Conservation (phyloP, 2,797 vertebrate species). For the Pteropus rufus region DNA sequence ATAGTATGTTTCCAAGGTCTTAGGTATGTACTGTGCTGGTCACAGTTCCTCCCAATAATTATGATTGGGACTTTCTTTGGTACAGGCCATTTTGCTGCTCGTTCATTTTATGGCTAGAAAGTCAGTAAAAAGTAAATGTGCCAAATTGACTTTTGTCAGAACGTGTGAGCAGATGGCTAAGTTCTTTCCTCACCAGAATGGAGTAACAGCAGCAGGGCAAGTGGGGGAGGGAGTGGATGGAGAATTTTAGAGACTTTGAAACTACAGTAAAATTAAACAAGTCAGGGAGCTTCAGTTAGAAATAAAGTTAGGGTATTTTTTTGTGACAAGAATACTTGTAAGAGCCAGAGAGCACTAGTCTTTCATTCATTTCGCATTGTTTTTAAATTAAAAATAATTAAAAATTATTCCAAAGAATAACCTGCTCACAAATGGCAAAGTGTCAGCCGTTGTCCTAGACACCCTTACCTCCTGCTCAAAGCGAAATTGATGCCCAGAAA, state of each 20-base stretch:
- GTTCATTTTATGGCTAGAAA: conserved; percentile 54
- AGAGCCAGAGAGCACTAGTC: not conserved
- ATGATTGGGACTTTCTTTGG: conserved; percentile 1
- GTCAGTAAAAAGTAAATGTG: conserved; percentile 59
- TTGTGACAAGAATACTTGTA: conserved; percentile 29
- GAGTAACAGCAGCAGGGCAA: conserved; percentile 28
- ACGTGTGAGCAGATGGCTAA: conserved; percentile 58
- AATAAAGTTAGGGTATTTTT: not conserved
- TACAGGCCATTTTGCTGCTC: conserved; percentile 55
- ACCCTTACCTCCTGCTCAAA: not conserved
- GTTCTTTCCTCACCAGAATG: conserved; percentile 23
- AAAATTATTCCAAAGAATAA: conserved; percentile 48
- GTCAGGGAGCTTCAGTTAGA: conserved; percentile 36
- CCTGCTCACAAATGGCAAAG: not conserved
- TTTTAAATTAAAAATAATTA: conserved; percentile 37
- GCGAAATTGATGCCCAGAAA: not conserved
- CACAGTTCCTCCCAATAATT: not conserved
- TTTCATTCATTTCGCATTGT: conserved; percentile 29
- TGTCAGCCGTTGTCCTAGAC: not conserved
- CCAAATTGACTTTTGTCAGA: conserved; percentile 70
- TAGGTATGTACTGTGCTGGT: not conserved
- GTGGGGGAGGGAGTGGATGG: not conserved
- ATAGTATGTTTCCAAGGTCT: not conserved
- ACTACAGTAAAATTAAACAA: conserved; percentile 38
- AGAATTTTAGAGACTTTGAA: conserved; percentile 29